Evolutionary conservation across 2,888 invertebrate species (phyloP).

Genomic region (Acleris emargana): DNA sequence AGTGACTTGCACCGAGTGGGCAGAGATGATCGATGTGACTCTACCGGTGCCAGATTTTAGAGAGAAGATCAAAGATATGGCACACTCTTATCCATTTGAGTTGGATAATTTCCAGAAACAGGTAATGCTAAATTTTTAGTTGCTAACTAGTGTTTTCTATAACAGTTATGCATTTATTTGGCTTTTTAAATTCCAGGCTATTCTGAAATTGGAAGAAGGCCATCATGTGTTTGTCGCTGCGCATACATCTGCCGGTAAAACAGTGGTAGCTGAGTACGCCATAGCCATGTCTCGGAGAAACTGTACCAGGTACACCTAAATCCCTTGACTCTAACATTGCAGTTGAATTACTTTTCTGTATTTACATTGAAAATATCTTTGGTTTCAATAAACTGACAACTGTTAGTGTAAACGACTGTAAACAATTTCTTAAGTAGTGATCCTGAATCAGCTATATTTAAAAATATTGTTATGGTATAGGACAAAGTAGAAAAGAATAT

Average conservation of each 20-base stretch:
- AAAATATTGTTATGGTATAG: no score
- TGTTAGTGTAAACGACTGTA: no score
- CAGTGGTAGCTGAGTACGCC: conserved; percentile 99
- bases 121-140: conserved; percentile 54
- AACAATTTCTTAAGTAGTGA: no score
- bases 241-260: conserved; percentile 99
- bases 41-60: conserved; percentile 92
- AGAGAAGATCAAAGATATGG: conserved; percentile 91
- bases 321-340: no score
- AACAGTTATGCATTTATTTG: background rate
- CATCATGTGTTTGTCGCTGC: conserved; percentile 99
- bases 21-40: conserved; percentile 92
- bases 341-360: no score
- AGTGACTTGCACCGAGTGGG: conserved; percentile 90
- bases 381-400: no score
- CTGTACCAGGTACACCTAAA: conserved; percentile 87
- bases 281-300: conserved; percentile 97
- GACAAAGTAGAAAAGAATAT: no score
- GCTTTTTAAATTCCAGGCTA: conserved; percentile 84
- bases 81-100: conserved; percentile 94
- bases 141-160: no score
- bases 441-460: no score
- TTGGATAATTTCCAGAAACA: conserved; percentile 98
- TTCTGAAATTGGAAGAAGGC: conserved; percentile 95
- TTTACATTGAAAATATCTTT: no score